Percentiles rank a stretch among this genome's conserved stretches.
phyloP scores from a whole-genome alignment of 2,797 vertebrate species.

The Onychomys arenicola region DNA sequence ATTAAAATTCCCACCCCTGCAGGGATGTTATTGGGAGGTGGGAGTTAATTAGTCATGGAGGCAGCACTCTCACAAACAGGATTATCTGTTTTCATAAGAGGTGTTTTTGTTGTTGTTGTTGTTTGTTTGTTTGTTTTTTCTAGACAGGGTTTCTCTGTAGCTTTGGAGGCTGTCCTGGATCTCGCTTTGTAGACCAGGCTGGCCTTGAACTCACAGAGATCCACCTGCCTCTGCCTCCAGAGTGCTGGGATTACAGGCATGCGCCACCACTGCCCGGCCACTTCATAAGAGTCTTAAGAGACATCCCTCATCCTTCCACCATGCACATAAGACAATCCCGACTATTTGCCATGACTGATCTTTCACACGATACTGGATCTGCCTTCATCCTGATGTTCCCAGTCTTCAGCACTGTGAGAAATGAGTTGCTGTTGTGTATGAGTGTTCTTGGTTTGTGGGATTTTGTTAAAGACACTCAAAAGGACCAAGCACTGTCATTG shows the following conservation, averaged over 20 bases:
- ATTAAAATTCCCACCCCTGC: not conserved
- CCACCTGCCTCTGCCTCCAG: too few relatives aligned
- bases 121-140: too few relatives aligned
- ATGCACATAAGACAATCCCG: not conserved
- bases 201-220: too few relatives aligned
- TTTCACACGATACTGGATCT: not conserved
- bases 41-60: too few relatives aligned
- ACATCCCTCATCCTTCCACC: not conserved
- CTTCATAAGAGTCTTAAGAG: not conserved
- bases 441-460: not conserved
- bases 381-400: not conserved
- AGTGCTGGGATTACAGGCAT: too few relatives aligned
- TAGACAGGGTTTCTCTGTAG: too few relatives aligned
- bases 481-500: not conserved
- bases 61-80: not conserved
- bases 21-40: not conserved
- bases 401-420: not conserved
- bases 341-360: not conserved
- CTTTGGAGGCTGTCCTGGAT: too few relatives aligned
- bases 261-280: too few relatives aligned
- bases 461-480: not conserved
- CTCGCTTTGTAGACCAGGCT: too few relatives aligned
- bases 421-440: not conserved
- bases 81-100: not conserved
- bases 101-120: too few relatives aligned